Conservation (phyloP, 2,888 invertebrate species). For the Eurytoma adleriae region DNA sequence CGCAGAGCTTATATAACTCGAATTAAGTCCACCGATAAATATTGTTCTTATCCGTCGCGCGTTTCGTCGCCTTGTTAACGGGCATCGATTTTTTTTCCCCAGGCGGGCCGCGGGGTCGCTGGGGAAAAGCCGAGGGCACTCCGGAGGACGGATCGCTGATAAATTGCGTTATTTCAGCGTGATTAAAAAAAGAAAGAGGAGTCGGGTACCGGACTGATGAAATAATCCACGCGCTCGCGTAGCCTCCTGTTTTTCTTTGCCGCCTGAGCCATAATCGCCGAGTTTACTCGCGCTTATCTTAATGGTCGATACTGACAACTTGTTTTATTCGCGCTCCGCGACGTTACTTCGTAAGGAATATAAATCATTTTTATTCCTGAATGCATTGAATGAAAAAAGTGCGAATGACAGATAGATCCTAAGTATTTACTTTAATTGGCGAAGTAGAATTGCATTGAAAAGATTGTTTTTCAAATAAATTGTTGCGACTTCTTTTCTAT, state of each 20-base stretch:
- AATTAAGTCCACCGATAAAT: conserved; percentile 29
- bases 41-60: background rate
- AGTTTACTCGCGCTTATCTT: background rate
- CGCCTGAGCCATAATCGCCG: background rate
- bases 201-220: background rate
- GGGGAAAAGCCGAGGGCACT: background rate
- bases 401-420: too few relatives aligned
- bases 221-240: conserved; percentile 4
- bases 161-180: conserved; percentile 31
- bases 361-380: too few relatives aligned
- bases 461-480: too few relatives aligned
- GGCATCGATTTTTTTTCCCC: background rate
- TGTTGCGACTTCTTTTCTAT: too few relatives aligned
- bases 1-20: background rate
- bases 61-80: conserved; percentile 8
- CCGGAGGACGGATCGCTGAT: conserved; percentile 1
- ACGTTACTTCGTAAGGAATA: too few relatives aligned
- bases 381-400: too few relatives aligned
- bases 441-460: too few relatives aligned
- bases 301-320: background rate
- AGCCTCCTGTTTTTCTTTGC: background rate
- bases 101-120: background rate
- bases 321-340: too few relatives aligned
- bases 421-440: too few relatives aligned
- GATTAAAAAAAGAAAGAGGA: conserved; percentile 16